These are phyloP conservation scores for Sebastes jordani DNA, from an alignment of 2,797 vertebrate genomes.

Conservation along the genomic window DNA sequence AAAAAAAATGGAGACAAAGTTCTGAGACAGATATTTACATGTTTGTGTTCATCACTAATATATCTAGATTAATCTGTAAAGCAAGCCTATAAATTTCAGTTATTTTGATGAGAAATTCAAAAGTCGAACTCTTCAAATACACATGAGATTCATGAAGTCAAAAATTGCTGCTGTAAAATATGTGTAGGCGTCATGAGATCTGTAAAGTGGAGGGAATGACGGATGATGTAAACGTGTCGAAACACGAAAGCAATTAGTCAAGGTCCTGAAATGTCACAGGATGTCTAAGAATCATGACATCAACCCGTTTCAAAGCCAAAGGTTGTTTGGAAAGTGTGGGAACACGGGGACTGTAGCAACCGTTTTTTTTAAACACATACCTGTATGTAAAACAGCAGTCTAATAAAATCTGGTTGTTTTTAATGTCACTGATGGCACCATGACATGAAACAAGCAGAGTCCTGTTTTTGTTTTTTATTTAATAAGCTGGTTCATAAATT, in stretches of 20 bases:
- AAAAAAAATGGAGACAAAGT: background rate
- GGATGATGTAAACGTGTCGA: background rate
- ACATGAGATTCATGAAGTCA: background rate
- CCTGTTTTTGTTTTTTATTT: conserved; percentile 89
- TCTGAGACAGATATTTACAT: background rate
- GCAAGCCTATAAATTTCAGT: background rate
- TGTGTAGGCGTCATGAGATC: background rate
- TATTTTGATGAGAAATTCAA: background rate
- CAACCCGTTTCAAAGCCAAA: background rate
- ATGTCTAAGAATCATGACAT: background rate
- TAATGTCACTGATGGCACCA: background rate
- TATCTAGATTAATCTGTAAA: background rate
- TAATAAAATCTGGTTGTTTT: background rate
- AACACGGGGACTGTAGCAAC: background rate
- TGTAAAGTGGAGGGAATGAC: background rate
- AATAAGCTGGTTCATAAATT: conserved; percentile 97
- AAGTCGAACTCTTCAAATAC: background rate
- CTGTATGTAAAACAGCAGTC: background rate
- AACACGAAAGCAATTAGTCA: background rate
- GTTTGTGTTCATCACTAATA: background rate
- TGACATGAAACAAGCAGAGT: conserved; percentile 11
- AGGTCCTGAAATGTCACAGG: background rate
- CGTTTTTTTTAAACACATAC: background rate
- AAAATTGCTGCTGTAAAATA: background rate
- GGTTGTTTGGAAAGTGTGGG: background rate